phyloP scores from a whole-genome alignment of 2,888 invertebrate species.

The Diabrotica balteata region DNA sequence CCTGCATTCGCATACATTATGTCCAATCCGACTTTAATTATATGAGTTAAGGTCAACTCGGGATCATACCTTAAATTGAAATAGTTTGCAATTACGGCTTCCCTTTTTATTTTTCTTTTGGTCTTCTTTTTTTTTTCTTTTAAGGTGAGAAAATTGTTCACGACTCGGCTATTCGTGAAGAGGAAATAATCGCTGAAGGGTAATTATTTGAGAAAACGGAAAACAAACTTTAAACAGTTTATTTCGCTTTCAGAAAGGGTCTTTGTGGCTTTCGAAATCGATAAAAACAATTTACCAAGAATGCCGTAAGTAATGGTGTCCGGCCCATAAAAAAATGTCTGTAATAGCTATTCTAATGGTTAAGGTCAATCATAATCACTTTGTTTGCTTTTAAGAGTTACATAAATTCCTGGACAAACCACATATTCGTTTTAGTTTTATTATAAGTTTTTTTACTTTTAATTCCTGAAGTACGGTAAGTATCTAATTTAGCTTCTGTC shows the following conservation, averaged over 20 bases:
- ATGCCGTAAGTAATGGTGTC: slow-evolving; percentile 10
- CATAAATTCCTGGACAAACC: too few species aligned
- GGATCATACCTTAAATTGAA: slow-evolving; percentile 34
- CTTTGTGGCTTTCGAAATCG: slow-evolving; percentile 18
- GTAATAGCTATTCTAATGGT: too few species aligned
- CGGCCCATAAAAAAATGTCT: not conserved
- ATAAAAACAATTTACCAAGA: slow-evolving; percentile 22
- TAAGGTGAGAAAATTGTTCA: slow-evolving; percentile 34
- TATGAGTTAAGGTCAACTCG: slow-evolving; percentile 29
- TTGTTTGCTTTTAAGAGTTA: too few species aligned
- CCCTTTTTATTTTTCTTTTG: slow-evolving; percentile 7
- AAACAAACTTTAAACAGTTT: slow-evolving; percentile 26
- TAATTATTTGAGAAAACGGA: slow-evolving; percentile 32
- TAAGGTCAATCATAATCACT: too few species aligned
- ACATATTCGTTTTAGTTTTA: too few species aligned
- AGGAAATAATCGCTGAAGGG: slow-evolving; percentile 22
- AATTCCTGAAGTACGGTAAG: too few species aligned
- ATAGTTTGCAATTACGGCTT: slow-evolving; percentile 27
- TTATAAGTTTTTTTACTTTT: too few species aligned
- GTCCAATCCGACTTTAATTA: slow-evolving; percentile 35
- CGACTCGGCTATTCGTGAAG: slow-evolving; percentile 18
- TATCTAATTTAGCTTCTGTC: too few species aligned
- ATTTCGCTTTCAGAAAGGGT: slow-evolving; percentile 20
- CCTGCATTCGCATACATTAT: slow-evolving; percentile 38
- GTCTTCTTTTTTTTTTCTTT: slow-evolving; percentile 24